Evolutionary conservation across 2,888 invertebrate genomes (phyloP), one percentile per base, ranked within the genome.

Genomic region (Thymelicus sylvestris): DNA sequence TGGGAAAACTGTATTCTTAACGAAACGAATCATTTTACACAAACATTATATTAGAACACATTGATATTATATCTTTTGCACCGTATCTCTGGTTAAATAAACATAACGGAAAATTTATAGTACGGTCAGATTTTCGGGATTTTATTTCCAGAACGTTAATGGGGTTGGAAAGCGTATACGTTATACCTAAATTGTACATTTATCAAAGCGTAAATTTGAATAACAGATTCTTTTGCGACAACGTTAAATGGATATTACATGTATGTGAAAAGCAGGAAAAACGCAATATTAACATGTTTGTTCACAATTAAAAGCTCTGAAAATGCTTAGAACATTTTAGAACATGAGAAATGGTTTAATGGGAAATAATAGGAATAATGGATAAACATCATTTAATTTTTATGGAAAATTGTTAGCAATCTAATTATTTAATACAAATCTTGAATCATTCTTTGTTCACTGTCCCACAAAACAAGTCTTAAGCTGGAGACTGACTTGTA

Each of bases 151-250:
- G 48, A 8, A 52, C 47, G 44, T 7, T 63, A 61, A 68, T 63
- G 55, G 48, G 66, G 39, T 63, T 63, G 68, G 64, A 44, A 64
- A 64, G 38, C 38, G 63, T 31, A 57, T 38, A 69, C 47, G 50
- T 64, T 64, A 24, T 59, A 64, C 24, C 19, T 12, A 55, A 55
- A 64, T 57, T 64, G 64, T 59, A 64, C 47, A 44, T 48, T 64
- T 59, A 69, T 69, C 69, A 64, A 59, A 69, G 10, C 19, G 47
- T 59, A 48, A 69, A 69, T 70, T 64, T 70, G 60, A 65, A 65
- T 70, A 70, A 60, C 70, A 65, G 59, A 59, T 70, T 59, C 50
- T 70, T 48, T 70, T 60, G 60, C 39, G 67, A 67, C 60, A 59
- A 41, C 41, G 57, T 64, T 64, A 65, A 70, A 70, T 64, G 63